Evolutionary conservation across 1,140 invertebrate species (phyloP).

Genomic region (Galendromus occidentalis): DNA sequence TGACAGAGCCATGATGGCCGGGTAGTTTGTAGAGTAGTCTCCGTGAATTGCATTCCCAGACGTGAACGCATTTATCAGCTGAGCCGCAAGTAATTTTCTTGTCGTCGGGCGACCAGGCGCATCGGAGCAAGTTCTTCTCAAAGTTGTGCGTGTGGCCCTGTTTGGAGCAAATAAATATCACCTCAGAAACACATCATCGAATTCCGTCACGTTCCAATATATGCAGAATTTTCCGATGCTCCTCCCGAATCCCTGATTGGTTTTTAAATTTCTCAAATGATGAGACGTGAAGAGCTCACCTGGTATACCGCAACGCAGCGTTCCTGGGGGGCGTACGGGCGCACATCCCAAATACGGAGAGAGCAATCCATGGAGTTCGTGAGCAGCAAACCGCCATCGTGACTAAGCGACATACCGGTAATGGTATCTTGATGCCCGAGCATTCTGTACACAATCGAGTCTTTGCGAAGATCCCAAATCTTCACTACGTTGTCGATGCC

Average conservation of each 20-base stretch:
- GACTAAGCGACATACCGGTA: constrained; percentile 72
- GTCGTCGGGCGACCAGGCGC: constrained; percentile 69
- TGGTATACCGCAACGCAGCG: constrained; percentile 77
- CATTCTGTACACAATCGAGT: constrained; percentile 61
- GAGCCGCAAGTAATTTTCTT: constrained; percentile 71
- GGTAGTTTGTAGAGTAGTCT: constrained; percentile 88
- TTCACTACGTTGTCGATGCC: constrained; percentile 97
- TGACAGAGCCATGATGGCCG: constrained; percentile 91
- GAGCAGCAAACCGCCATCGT: constrained; percentile 78
- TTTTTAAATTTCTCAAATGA: too few relatives aligned
- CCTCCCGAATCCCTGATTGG: too few relatives aligned
- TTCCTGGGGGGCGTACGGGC: constrained; percentile 55
- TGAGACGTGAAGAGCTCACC: not conserved
- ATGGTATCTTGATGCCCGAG: constrained; percentile 80
- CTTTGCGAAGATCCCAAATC: constrained; percentile 90
- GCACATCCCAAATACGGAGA: constrained; percentile 45
- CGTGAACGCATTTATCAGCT: constrained; percentile 80
- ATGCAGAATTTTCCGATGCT: too few relatives aligned
- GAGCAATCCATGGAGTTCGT: constrained; percentile 96
- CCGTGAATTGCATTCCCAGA: constrained; percentile 85
- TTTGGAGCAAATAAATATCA: not conserved
- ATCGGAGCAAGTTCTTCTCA: constrained; percentile 77
- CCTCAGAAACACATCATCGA: too few relatives aligned
- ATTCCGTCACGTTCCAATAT: too few relatives aligned
- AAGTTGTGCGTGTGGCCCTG: constrained; percentile 89